phyloP scores from a whole-genome alignment of 2,888 invertebrate genomes.

The Andrena dorsata region DNA sequence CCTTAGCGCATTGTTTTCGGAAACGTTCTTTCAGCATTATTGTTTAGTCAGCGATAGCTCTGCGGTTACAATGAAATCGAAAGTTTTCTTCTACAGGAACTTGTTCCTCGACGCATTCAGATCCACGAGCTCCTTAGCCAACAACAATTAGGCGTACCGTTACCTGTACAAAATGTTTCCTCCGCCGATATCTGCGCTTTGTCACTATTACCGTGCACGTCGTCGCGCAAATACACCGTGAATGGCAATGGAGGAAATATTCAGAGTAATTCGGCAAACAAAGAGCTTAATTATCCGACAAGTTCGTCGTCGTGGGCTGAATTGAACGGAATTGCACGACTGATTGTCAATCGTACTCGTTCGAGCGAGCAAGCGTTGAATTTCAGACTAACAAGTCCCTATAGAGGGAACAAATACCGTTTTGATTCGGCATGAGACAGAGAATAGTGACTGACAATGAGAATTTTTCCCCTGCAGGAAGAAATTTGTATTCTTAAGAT shows the following conservation, averaged over 20 bases:
- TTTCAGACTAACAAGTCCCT: slow-evolving; percentile 45
- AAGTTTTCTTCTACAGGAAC: slow-evolving; percentile 3
- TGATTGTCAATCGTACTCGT: slow-evolving; percentile 50
- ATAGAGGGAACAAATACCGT: slow-evolving; percentile 10
- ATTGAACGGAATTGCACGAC: slow-evolving; percentile 49
- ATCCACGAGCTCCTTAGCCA: not conserved
- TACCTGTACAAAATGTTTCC: not conserved
- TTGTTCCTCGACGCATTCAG: slow-evolving; percentile 4
- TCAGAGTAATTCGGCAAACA: slow-evolving; percentile 14
- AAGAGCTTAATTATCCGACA: slow-evolving; percentile 47
- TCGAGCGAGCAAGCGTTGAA: slow-evolving; percentile 35
- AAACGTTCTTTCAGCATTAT: not conserved
- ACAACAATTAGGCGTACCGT: not conserved
- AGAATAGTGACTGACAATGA: too few relatives aligned
- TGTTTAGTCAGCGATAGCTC: not conserved
- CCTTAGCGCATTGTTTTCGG: slow-evolving; percentile 5
- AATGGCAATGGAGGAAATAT: not conserved
- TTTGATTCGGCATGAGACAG: too few relatives aligned
- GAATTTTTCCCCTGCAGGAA: too few relatives aligned
- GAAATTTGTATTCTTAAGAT: too few relatives aligned
- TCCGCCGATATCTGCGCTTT: not conserved
- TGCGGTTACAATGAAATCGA: slow-evolving; percentile 4
- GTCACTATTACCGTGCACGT: not conserved
- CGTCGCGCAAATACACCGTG: not conserved
- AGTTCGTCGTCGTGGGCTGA: slow-evolving; percentile 37